Base-by-base conservation (phyloP, 2,797 vertebrate genomes). In the Rhadinocentrus ornatus region DNA sequence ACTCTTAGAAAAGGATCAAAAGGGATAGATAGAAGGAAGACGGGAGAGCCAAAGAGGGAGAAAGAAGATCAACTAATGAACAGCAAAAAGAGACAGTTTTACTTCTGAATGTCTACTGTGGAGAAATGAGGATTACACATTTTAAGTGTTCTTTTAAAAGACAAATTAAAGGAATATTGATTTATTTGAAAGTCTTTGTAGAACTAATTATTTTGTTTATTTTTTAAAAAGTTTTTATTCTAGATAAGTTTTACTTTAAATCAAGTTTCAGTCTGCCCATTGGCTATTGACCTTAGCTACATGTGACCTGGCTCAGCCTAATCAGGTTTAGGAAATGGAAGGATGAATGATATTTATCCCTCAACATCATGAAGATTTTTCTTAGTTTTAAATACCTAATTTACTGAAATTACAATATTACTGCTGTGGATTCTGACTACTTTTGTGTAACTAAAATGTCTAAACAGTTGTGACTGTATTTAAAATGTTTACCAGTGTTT, bases 81-180 rank as follows among this genome's bases (percentile, higher is more conserved):
- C 35, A 65, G 12, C 8, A 27, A 63, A 64, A 52, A 56, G 59
- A 64, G 44, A 3, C 35, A 59, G 46, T 55, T 34, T 60, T 52
- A 63, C 82, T 78, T 83, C 69, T 71, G 55, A 83, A 83, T 79
- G 77, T 86, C 76, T 91, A 80, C 78, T 70, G 78, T 80, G 66
- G 66, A 90, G 76, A 39, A 81, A 71, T 26, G 67, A 71, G 62
- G 18, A 69, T 67, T 80, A 62, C 32, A 34, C 75, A 83, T 80
- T 86, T 76, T 68, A 80, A 75, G 56, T 67, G 44, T 48, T 62
- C 63, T 27, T 62, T 61, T 31, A 52, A 84, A 62, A 62, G 66
- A 61, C 29, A 68, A 16, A 56, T 71, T 66, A 4, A 77, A 73
- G 48, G 26, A 69, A 63, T 53, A 54, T 35, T n/a, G 7, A 62